Percentiles rank a stretch among this genome's conserved stretches.
Evolutionary conservation across 2,797 vertebrate species (phyloP).

Genomic region (Vultur gryphus): DNA sequence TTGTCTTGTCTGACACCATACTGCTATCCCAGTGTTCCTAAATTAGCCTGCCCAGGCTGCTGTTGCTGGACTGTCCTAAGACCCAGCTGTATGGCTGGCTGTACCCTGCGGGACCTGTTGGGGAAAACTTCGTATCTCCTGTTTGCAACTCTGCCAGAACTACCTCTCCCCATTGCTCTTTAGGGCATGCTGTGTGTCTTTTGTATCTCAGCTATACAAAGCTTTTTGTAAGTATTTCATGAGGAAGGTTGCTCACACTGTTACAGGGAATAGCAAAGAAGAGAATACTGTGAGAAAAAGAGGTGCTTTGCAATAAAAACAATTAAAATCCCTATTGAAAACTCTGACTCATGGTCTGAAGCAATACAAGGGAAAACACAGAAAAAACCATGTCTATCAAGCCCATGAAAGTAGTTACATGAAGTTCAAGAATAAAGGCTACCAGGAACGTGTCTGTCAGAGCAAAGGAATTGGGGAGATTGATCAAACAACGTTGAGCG

Average conservation of each 20-base stretch:
- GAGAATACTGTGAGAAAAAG: background rate
- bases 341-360: background rate
- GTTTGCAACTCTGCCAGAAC: background rate
- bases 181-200: background rate
- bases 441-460: accelerated
- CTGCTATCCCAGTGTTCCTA: background rate
- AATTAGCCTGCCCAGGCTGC: background rate
- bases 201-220: background rate
- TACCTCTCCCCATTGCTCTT: background rate
- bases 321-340: background rate
- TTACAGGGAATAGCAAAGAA: background rate
- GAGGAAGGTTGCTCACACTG: background rate
- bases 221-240: background rate
- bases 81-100: background rate
- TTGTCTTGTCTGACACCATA: accelerated
- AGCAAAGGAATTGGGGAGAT: background rate
- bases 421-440: background rate
- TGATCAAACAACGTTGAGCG: background rate
- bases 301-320: background rate
- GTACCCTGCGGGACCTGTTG: background rate
- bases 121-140: background rate
- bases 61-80: accelerated
- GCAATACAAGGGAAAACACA: background rate
- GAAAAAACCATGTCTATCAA: background rate
- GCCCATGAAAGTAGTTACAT: background rate